phyloP scores from a whole-genome alignment of 2,113 vertebrate genomes.

The Eurypyga helias region DNA sequence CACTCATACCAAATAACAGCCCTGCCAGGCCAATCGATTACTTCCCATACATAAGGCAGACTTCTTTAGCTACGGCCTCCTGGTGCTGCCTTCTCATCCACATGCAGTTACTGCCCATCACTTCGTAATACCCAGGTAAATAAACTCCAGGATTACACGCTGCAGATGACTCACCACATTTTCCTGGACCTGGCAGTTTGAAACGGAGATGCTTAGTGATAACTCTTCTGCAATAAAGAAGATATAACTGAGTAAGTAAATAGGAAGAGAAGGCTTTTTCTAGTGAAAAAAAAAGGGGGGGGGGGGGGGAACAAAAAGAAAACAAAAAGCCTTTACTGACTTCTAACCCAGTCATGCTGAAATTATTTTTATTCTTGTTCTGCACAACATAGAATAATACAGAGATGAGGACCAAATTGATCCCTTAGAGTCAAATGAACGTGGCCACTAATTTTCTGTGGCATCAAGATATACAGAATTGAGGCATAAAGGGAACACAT shows the following conservation, averaged over 20 bases:
- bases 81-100: neutral
- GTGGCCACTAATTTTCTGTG: neutral
- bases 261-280: neutral
- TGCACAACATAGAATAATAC: neutral
- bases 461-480: neutral
- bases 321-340: neutral
- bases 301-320: neutral
- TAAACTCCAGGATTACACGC: neutral
- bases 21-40: neutral
- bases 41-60: neutral
- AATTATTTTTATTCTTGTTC: neutral
- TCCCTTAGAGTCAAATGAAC: neutral
- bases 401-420: neutral
- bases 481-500: neutral
- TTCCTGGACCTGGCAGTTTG: conserved; percentile 96
- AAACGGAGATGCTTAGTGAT: conserved; percentile 96
- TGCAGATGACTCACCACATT: conserved; percentile 90
- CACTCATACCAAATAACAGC: neutral
- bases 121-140: neutral
- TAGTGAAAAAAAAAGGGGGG: neutral
- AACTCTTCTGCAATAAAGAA: conserved; percentile 88
- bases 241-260: conserved; percentile 28
- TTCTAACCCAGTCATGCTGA: neutral
- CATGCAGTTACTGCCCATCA: neutral
- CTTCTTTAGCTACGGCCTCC: neutral